Percentiles rank a stretch among this genome's conserved stretches.
phyloP scores from a whole-genome alignment of 1,140 invertebrate genomes.

The Caenorhabditis latens region DNA sequence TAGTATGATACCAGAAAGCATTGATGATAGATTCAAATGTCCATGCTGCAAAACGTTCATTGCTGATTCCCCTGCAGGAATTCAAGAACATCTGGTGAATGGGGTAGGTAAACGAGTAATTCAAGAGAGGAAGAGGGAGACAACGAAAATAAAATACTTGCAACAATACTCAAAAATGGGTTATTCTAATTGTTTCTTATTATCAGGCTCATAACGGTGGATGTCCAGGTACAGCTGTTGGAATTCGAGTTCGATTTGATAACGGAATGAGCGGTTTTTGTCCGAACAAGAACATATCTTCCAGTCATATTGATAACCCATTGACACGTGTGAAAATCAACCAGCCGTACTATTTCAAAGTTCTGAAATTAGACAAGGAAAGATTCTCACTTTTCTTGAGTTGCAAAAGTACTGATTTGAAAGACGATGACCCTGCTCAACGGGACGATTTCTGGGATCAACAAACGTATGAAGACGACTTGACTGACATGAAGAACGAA shows the following conservation, averaged over 20 bases:
- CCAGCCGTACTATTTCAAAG: slow-evolving; percentile 91
- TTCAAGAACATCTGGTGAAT: neutral
- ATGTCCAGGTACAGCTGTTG: slow-evolving; percentile 94
- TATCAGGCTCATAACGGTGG: slow-evolving; percentile 84
- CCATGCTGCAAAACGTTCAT: slow-evolving; percentile 90
- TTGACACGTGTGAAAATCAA: slow-evolving; percentile 80
- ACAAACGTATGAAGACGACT: slow-evolving; percentile 85
- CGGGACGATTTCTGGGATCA: slow-evolving; percentile 93
- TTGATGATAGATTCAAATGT: slow-evolving; percentile 95
- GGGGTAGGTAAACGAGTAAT: neutral
- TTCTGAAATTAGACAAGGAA: slow-evolving; percentile 95
- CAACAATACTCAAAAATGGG: no score
- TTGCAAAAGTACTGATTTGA: slow-evolving; percentile 92
- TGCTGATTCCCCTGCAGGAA: neutral
- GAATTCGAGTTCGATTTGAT: slow-evolving; percentile 89
- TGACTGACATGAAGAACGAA: slow-evolving; percentile 81
- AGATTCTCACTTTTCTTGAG: slow-evolving; percentile 93
- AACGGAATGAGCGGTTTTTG: slow-evolving; percentile 95
- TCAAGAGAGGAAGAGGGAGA: no score
- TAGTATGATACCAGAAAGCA: slow-evolving; percentile 85
- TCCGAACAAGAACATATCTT: slow-evolving; percentile 88
- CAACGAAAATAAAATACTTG: slow-evolving; percentile 79
- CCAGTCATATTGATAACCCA: slow-evolving; percentile 18
- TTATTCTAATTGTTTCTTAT: slow-evolving; percentile 80
- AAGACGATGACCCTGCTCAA: slow-evolving; percentile 87